Percentiles rank a stretch among this genome's conserved stretches.
phyloP scores from a whole-genome alignment of 2,113 vertebrate genomes.

The Brachyistius frenatus region DNA sequence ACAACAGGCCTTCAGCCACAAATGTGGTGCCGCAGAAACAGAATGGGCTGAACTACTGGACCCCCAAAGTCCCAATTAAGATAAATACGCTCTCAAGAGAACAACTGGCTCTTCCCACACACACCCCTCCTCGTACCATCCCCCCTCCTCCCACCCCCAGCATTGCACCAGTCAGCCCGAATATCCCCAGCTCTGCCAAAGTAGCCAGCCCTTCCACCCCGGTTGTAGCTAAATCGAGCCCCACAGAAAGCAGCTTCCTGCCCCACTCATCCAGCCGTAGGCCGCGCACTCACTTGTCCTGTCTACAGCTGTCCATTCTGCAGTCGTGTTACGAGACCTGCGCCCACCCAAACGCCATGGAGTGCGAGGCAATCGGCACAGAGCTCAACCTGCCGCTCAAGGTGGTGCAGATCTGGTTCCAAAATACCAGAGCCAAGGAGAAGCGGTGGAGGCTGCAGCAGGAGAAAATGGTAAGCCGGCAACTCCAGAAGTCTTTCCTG shows the following conservation, averaged over 20 bases:
- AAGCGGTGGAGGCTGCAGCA: constrained; percentile 92
- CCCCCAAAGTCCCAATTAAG: constrained; percentile 82
- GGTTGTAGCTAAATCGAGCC: constrained; percentile 69
- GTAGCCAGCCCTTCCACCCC: constrained; percentile 67
- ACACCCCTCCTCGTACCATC: constrained; percentile 70
- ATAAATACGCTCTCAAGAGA: constrained; percentile 86
- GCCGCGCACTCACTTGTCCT: constrained; percentile 91
- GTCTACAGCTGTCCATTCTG: constrained; percentile 90
- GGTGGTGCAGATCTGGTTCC: constrained; percentile 96
- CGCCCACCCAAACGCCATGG: constrained; percentile 92
- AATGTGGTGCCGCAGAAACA: constrained; percentile 76
- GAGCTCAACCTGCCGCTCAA: constrained; percentile 91
- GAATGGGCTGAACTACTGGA: constrained; percentile 84
- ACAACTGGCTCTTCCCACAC: constrained; percentile 80
- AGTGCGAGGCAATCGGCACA: constrained; percentile 90
- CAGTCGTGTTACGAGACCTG: constrained; percentile 93
- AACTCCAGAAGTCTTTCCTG: not conserved
- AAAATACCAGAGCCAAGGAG: constrained; percentile 94
- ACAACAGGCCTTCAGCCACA: constrained; percentile 73
- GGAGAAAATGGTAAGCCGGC: constrained; percentile 83
- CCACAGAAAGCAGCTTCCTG: constrained; percentile 77
- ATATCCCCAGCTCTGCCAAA: constrained; percentile 62
- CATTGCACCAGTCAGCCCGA: constrained; percentile 77
- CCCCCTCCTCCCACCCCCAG: constrained; percentile 71
- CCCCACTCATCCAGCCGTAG: constrained; percentile 85